Evolutionary conservation across 2,113 vertebrate species (phyloP).

Genomic region (Chunga burmeisteri): DNA sequence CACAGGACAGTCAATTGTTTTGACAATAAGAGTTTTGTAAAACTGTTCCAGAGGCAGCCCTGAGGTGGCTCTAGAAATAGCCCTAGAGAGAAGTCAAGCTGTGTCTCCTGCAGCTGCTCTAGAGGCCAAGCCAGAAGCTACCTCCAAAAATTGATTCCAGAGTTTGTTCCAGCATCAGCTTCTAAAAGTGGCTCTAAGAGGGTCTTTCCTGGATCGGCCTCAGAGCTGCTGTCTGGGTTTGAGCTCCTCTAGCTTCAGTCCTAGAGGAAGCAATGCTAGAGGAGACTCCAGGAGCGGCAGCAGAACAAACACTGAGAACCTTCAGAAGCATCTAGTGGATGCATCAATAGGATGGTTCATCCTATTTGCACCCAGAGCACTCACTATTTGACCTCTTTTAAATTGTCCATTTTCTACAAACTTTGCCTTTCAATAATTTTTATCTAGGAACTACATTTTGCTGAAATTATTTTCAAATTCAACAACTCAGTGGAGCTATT

Average conservation of each 20-base stretch:
- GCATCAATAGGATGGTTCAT: too few species aligned
- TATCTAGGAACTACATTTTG: background rate
- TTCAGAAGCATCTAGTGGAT: background rate
- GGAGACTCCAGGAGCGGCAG: background rate
- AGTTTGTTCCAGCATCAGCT: background rate
- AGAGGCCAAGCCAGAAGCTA: background rate
- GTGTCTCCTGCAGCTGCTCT: background rate
- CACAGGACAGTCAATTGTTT: background rate
- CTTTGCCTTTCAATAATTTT: background rate
- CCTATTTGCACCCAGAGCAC: background rate
- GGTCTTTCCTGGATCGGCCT: background rate
- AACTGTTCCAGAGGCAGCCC: background rate
- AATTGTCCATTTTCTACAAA: background rate
- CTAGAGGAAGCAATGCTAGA: background rate
- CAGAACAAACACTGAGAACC: background rate
- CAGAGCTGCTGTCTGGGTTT: background rate
- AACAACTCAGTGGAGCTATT: background rate
- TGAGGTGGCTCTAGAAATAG: background rate
- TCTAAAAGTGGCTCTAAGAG: background rate
- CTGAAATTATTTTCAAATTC: background rate
- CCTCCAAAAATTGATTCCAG: background rate
- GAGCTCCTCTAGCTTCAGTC: background rate
- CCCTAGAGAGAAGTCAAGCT: background rate
- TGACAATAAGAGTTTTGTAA: background rate
- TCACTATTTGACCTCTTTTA: background rate